phyloP scores from a whole-genome alignment of 1,140 invertebrate genomes.

The Diabrotica undecimpunctata region DNA sequence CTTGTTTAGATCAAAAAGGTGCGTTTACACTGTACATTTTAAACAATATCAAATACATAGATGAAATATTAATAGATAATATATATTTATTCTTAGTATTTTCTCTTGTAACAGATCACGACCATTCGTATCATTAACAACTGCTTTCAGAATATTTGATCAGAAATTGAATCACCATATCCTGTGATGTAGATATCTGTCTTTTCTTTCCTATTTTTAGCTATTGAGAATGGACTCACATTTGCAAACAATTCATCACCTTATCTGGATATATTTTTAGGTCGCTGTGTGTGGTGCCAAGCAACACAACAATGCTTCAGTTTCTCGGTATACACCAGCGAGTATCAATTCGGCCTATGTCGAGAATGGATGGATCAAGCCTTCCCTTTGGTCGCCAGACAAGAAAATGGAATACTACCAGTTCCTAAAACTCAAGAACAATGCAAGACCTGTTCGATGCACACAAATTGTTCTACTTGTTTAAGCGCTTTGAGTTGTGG shows the following conservation, averaged over 20 bases:
- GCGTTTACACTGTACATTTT: no score
- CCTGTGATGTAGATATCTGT: no score
- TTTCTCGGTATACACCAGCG: constrained; percentile 90
- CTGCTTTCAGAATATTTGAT: no score
- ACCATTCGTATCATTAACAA: no score
- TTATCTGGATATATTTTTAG: not conserved
- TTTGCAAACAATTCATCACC: not conserved
- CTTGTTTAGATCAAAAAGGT: constrained; percentile 79
- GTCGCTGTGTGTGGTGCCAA: constrained; percentile 91
- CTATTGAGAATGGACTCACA: not conserved
- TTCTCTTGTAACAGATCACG: no score
- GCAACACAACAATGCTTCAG: constrained; percentile 87
- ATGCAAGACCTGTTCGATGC: constrained; percentile 77
- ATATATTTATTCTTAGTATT: no score
- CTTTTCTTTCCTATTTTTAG: not conserved
- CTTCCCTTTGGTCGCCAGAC: constrained; percentile 42
- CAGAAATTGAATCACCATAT: no score
- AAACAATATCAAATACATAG: no score
- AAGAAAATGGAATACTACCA: constrained; percentile 40
- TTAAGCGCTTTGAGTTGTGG: constrained; percentile 81
- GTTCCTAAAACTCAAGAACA: constrained; percentile 54
- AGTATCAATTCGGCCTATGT: constrained; percentile 89
- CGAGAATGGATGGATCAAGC: constrained; percentile 87
- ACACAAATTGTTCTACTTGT: constrained; percentile 77
- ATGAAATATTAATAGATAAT: no score